These are phyloP conservation scores for Oscheius myriophilus DNA, from an alignment of 2,888 invertebrate genomes.

Conservation along the genomic window DNA sequence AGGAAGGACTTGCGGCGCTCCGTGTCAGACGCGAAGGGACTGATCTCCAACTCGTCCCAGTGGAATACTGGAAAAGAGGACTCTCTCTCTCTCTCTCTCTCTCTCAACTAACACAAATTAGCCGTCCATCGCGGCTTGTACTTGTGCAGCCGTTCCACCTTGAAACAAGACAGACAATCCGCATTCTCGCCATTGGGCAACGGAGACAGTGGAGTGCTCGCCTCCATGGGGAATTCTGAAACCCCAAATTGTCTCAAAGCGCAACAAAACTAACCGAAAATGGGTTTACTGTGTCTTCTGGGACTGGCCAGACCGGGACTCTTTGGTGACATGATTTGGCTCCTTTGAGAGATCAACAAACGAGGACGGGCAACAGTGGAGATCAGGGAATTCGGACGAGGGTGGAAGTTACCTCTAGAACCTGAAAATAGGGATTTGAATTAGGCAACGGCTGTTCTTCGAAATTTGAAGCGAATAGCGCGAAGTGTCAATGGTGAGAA, in stretches of 20 bases:
- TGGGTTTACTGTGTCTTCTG: conserved; percentile 13
- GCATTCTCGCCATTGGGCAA: conserved; percentile 9
- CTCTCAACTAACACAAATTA: conserved; percentile 36
- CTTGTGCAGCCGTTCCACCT: conserved; percentile 44
- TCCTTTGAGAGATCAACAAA: conserved; percentile 38
- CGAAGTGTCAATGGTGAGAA: no score
- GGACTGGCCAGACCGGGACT: conserved; percentile 38
- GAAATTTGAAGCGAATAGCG: no score
- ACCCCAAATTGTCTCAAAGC: background rate
- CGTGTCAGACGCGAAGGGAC: conserved; percentile 37
- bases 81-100: background rate
- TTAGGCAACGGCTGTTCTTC: no score
- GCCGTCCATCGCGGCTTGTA: conserved; percentile 56
- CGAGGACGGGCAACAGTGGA: conserved; percentile 33
- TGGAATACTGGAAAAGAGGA: conserved; percentile 40
- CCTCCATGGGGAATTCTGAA: conserved; percentile 24
- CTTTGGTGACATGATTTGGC: conserved; percentile 36
- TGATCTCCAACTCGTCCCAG: conserved; percentile 50
- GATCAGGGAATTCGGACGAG: conserved; percentile 22
- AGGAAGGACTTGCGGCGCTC: conserved; percentile 36
- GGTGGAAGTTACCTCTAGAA: conserved; percentile 49
- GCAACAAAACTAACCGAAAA: background rate
- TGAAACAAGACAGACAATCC: conserved; percentile 32
- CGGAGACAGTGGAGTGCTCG: conserved; percentile 2
- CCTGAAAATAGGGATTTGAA: no score